Base-by-base conservation (phyloP, 1,140 invertebrate genomes). In the Pseudomyrmex sp. region DNA sequence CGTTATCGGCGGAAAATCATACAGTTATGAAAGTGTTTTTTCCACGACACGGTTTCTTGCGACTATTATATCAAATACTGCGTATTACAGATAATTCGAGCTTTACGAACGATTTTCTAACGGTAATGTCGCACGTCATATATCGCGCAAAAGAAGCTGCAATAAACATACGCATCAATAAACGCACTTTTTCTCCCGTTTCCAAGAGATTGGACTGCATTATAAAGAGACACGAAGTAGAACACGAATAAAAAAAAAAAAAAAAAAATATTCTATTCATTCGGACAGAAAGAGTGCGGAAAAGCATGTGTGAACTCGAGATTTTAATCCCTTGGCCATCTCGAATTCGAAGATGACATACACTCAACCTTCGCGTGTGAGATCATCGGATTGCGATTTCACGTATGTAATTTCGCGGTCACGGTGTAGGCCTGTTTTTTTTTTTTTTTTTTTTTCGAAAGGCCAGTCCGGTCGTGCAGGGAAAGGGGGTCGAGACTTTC, bases 401-500 rank as follows among this genome's bases (percentile, higher is more conserved):
- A 61, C 66, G 54, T 56, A 26, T 58, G 44, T 61, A 59, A 80
- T 23, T 12, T 72, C 46, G 46, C 12, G 35, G 54, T 59, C 76
- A 72, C 76, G 66, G 44, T 35, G 54, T 56, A 61, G 15, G 20
- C 44, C 1, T 35, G 26, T 35, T 5, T 35, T 35, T 35, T 35
- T 35, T 35, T 35, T 18, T 18, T 35, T 35, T 35, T 35, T n/a
- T 7, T 80, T 80, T 72, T 80, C 58, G 54, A 80, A 80, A 70
- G 54, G 48, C 69, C 59, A 56, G 23, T 59, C 66, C 68, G 68
- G n/a, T 48, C 18, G 12, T 44, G 35, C 5, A 35, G 46, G 58
- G 26, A 75, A 75, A 82, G 48, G 48, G 58, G 70, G 58, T 52
- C 70, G 79, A 35, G 35, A 73, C 79, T 82, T 82, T 82, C 50